Evolutionary conservation across 2,888 invertebrate species (phyloP).

Genomic region (Timema podura): DNA sequence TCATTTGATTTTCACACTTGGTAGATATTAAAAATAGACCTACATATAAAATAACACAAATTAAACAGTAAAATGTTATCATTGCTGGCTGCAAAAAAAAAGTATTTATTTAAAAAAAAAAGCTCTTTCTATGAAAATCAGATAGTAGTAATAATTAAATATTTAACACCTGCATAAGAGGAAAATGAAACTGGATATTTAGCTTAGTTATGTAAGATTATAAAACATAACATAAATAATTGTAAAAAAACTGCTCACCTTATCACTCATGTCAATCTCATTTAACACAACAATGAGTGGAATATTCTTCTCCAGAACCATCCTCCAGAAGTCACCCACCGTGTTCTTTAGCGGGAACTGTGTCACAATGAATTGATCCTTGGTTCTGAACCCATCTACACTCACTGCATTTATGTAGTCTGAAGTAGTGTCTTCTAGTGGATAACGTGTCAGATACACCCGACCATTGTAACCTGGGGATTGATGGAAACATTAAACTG

Average conservation of each 20-base stretch:
- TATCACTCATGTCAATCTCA: constrained; percentile 28
- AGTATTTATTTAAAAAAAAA: no score
- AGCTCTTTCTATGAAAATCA: no score
- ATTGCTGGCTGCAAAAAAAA: no score
- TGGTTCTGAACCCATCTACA: constrained; percentile 43
- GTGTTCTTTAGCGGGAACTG: constrained; percentile 48
- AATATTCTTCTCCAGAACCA: constrained; percentile 44
- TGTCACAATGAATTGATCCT: constrained; percentile 45
- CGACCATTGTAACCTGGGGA: constrained; percentile 36
- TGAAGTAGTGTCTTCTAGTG: constrained; percentile 42
- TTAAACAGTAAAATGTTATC: no score
- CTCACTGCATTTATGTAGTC: constrained; percentile 48
- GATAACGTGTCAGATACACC: constrained; percentile 43
- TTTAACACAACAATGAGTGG: constrained; percentile 45
- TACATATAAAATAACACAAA: no score
- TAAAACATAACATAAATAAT: no score
- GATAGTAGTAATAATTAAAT: no score
- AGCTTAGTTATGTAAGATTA: no score
- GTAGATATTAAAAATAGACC: no score
- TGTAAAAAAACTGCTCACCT: constrained; percentile 10
- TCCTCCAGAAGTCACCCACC: constrained; percentile 48
- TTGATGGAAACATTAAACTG: neutral
- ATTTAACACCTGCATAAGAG: no score
- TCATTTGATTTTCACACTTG: no score
- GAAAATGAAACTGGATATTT: no score